Conservation (phyloP, 2,797 vertebrate genomes). For the Epinephelus malabaricus region DNA sequence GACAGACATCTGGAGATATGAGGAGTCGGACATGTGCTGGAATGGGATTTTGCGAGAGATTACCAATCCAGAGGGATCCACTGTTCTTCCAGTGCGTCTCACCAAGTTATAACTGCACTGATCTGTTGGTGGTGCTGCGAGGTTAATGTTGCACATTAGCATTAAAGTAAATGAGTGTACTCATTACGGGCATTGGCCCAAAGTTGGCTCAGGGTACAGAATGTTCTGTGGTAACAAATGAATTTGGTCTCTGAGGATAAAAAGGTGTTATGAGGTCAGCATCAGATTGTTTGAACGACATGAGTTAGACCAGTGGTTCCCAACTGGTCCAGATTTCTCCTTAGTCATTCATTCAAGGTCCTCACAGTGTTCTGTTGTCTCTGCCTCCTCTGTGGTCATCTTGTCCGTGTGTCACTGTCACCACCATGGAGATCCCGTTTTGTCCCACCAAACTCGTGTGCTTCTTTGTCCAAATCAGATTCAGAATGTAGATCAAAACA, state of each 20-base stretch:
- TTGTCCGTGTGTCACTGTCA: too few relatives aligned
- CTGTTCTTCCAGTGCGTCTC: conserved; percentile 90
- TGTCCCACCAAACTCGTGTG: too few relatives aligned
- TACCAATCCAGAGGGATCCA: conserved; percentile 90
- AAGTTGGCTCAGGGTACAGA: conserved; percentile 17
- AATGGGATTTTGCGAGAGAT: conserved; percentile 94
- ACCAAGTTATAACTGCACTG: conserved; percentile 89
- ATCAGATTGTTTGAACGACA: conserved; percentile 18
- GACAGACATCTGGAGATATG: conserved; percentile 96
- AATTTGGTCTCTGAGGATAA: background rate
- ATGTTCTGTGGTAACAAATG: conserved; percentile 4
- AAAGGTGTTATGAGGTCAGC: conserved; percentile 13
- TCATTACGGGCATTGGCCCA: background rate
- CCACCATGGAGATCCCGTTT: too few relatives aligned
- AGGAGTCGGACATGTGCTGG: conserved; percentile 92
- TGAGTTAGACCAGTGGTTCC: too few relatives aligned
- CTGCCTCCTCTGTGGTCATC: too few relatives aligned
- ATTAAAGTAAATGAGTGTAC: background rate
- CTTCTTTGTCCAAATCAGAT: too few relatives aligned
- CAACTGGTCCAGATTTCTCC: too few relatives aligned
- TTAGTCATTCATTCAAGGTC: too few relatives aligned
- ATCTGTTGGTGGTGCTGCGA: background rate
- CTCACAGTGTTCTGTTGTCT: too few relatives aligned
- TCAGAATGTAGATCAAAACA: too few relatives aligned
- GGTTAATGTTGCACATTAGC: conserved; percentile 17